Evolutionary conservation across 1,140 invertebrate species (phyloP).

Genomic region (Acromyrmex charruanus): DNA sequence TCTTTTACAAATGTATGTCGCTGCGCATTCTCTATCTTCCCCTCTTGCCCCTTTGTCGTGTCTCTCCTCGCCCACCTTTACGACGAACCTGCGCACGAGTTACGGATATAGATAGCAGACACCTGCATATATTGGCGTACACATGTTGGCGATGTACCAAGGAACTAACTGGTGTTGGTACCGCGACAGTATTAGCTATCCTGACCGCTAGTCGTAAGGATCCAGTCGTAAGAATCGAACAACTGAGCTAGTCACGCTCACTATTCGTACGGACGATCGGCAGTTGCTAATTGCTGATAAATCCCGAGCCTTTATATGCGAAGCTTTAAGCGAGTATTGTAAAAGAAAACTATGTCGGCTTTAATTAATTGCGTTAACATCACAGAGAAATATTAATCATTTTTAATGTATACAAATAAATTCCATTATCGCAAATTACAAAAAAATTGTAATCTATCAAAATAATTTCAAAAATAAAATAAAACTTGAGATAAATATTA

Average conservation of each 20-base stretch:
- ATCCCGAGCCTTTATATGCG: not conserved
- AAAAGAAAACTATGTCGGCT: not conserved
- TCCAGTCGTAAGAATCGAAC: constrained; percentile 38
- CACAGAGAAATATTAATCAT: not conserved
- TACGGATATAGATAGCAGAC: constrained; percentile 70
- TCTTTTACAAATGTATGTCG: constrained; percentile 7
- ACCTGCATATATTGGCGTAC: constrained; percentile 72
- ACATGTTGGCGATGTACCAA: constrained; percentile 70
- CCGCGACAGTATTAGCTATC: constrained; percentile 49
- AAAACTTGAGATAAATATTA: not conserved
- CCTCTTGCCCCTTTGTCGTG: constrained; percentile 26
- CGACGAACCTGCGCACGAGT: constrained; percentile 72
- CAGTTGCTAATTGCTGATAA: constrained; percentile 60
- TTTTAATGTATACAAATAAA: not conserved
- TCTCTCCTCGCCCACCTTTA: constrained; percentile 23
- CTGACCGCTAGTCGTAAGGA: constrained; percentile 49
- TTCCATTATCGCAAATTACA: too few relatives aligned
- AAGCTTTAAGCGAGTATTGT: not conserved
- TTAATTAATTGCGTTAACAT: constrained; percentile 9
- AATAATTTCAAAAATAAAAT: not conserved
- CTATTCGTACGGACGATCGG: constrained; percentile 47
- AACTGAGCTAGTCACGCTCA: constrained; percentile 73
- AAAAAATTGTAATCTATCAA: not conserved
- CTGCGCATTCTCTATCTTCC: not conserved
- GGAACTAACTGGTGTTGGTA: constrained; percentile 41